These are phyloP conservation scores for Leucophora obtusa DNA, from an alignment of 2,888 invertebrate species.

Conservation along the genomic window DNA sequence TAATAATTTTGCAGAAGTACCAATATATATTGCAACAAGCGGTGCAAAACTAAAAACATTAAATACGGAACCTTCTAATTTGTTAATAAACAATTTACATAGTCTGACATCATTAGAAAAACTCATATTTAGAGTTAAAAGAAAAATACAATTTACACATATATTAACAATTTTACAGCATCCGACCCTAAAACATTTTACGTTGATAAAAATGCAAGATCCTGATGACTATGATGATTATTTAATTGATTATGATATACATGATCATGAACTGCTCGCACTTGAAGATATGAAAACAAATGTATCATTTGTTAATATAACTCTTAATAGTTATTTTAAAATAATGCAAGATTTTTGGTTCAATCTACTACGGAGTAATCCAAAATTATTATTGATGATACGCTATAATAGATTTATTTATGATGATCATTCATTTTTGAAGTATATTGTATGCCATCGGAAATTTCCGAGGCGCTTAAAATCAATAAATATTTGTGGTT, in stretches of 20 bases:
- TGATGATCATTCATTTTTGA: constrained; percentile 38
- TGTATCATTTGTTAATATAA: constrained; percentile 39
- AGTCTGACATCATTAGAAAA: constrained; percentile 23
- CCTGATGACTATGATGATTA: constrained; percentile 46
- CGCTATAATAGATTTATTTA: constrained; percentile 44
- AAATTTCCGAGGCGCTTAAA: constrained; percentile 43
- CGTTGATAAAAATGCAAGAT: constrained; percentile 28
- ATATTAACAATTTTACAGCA: constrained; percentile 48
- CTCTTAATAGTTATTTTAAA: constrained; percentile 48
- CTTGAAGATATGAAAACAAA: constrained; percentile 37
- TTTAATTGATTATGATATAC: constrained; percentile 48
- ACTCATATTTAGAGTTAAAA: constrained; percentile 29
- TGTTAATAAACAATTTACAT: constrained; percentile 47
- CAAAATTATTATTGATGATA: constrained; percentile 44
- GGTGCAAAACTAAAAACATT: constrained; percentile 22
- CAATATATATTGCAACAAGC: constrained; percentile 41
- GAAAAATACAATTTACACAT: constrained; percentile 50
- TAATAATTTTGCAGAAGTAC: constrained; percentile 44
- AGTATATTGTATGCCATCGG: constrained; percentile 40
- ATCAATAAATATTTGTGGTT: constrained; percentile 48
- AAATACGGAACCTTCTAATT: constrained; percentile 21
- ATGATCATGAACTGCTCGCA: constrained; percentile 30
- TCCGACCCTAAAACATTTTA: constrained; percentile 32
- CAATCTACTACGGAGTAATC: constrained; percentile 36
- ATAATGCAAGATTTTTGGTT: constrained; percentile 53